Evolutionary conservation across 1,140 invertebrate genomes (phyloP).

Genomic region (Sarcophaga bullata): DNA sequence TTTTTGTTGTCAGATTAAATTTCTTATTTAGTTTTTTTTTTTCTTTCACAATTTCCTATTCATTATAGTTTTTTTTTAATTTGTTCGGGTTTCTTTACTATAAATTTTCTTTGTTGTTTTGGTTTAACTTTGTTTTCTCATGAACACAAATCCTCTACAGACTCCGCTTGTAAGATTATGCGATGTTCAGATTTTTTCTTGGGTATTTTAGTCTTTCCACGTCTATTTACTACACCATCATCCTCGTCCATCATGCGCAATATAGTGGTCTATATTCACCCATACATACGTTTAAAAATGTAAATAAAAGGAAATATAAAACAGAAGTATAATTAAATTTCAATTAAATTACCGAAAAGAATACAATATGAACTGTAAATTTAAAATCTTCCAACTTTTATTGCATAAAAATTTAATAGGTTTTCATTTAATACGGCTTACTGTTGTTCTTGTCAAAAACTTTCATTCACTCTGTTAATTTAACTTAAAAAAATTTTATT

Average conservation of each 20-base stretch:
- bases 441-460: no score
- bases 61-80: background rate
- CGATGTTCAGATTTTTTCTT: constrained; percentile 57
- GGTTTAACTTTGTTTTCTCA: constrained; percentile 30
- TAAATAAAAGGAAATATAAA: background rate
- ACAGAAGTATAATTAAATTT: background rate
- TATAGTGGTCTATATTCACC: constrained; percentile 73
- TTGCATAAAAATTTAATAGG: background rate
- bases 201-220: constrained; percentile 53
- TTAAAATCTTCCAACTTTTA: background rate
- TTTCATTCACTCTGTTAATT: no score
- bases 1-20: background rate
- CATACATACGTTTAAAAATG: background rate
- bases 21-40: no score
- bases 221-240: constrained; percentile 81
- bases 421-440: no score
- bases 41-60: no score
- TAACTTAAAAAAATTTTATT: no score
- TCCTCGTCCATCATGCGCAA: constrained; percentile 96
- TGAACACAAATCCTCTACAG: constrained; percentile 59
- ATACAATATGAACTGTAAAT: background rate
- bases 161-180: constrained; percentile 60
- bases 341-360: background rate
- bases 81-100: background rate
- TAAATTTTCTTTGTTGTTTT: background rate